Evolutionary conservation across 2,888 invertebrate species (phyloP), one percentile per base, ranked within the genome.

Genomic region (Vandiemenella viatica): DNA sequence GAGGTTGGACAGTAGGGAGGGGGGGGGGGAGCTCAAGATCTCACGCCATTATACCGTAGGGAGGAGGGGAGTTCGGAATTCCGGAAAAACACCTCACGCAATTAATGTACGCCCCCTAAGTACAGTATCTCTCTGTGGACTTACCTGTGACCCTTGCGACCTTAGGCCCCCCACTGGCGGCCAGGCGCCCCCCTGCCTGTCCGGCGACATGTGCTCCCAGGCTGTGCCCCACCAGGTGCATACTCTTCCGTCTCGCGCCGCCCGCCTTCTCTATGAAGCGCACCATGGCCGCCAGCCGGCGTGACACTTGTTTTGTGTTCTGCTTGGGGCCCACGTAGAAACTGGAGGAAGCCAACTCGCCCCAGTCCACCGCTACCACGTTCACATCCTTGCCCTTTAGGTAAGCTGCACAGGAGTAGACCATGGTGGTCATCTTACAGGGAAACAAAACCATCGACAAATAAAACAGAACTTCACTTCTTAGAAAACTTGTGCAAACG

Each of bases 361-460:
- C 63, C 75, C 75, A 76, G 57, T 74, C 71, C 1, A 74, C 65
- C 8, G 65, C 63, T 20, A 75, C 64, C 3, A 75, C 62, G 54
- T 74, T 75, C 50, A 62, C 66, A 52, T 70, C 61, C 1, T 59
- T 65, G n/a, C 53, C 59, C 7, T 53, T 56, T 17, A 73, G 57
- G 51, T 70, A 73, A 49, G 66, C 70, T 32, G 59, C n/a, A 32
- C 13, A 3, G n/a, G n/a, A 32, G n/a, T 4, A 32, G n/a, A n/a
- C n/a, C n/a, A n/a, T n/a, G n/a, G n/a, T n/a, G n/a, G n/a, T n/a
- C n/a, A n/a, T n/a, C n/a, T n/a, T n/a, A n/a, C n/a, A n/a, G n/a
- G n/a, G n/a, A n/a, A n/a, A n/a, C n/a, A n/a, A n/a, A n/a, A n/a
- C n/a, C n/a, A n/a, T n/a, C n/a, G n/a, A n/a, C n/a, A n/a, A n/a